Evolutionary conservation across 2,888 invertebrate genomes (phyloP).

Genomic region (Trissoscelio sp.): DNA sequence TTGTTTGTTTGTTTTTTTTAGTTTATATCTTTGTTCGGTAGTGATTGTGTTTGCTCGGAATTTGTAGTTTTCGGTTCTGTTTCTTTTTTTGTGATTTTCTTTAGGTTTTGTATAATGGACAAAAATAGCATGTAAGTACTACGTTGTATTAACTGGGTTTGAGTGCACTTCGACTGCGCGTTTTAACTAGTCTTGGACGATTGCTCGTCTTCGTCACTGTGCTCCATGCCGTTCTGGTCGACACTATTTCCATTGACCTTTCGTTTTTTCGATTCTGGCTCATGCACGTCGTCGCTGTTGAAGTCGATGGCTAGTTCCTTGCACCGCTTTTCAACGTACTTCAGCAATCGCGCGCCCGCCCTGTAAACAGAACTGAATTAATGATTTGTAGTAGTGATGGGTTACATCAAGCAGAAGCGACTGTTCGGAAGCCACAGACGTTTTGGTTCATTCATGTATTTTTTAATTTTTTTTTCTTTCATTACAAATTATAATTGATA

Average conservation of each 20-base stretch:
- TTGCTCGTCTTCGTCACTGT: constrained; percentile 77
- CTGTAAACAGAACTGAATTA: constrained; percentile 85
- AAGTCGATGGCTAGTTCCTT: constrained; percentile 87
- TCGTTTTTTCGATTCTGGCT: constrained; percentile 79
- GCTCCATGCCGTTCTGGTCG: constrained; percentile 83
- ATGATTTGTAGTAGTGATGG: constrained; percentile 69
- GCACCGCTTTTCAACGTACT: constrained; percentile 89
- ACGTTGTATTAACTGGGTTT: constrained; percentile 37
- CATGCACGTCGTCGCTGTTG: constrained; percentile 82
- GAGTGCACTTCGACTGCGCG: constrained; percentile 52
- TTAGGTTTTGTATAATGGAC: constrained; percentile 25
- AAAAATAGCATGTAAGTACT: constrained; percentile 68
- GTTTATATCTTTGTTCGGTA: neutral
- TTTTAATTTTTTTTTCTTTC: too few species aligned
- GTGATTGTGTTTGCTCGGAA: constrained; percentile 20
- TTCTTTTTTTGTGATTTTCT: neutral
- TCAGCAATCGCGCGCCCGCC: constrained; percentile 89
- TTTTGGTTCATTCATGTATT: neutral
- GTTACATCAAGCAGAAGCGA: too few species aligned
- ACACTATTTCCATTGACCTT: constrained; percentile 75
- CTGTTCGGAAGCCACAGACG: constrained; percentile 83
- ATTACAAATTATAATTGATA: too few species aligned
- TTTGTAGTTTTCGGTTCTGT: neutral
- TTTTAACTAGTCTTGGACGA: constrained; percentile 69
- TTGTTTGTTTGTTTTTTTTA: too few species aligned